Conservation (phyloP, 2,888 invertebrate genomes). For the Eilema depressum region DNA sequence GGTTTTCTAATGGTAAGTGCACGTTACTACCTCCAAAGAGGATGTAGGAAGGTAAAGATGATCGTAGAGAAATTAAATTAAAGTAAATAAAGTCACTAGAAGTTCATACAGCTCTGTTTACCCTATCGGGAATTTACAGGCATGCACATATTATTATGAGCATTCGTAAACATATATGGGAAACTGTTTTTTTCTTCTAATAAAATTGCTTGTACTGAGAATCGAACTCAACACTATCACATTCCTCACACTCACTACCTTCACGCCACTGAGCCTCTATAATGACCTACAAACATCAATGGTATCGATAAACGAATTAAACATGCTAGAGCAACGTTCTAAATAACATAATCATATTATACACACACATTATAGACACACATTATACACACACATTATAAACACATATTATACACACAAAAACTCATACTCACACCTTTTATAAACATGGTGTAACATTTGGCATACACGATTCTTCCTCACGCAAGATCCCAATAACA, state of each 20-base stretch:
- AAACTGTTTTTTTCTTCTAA: too few species aligned
- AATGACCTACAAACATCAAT: not conserved
- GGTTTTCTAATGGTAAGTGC: not conserved
- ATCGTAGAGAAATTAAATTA: too few species aligned
- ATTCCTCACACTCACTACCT: not conserved
- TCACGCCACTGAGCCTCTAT: not conserved
- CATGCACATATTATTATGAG: too few species aligned
- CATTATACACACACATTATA: not conserved
- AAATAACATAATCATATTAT: not conserved
- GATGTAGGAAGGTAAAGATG: too few species aligned
- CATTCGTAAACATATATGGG: too few species aligned
- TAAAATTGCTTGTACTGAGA: not conserved
- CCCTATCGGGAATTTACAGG: too few species aligned
- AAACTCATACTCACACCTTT: not conserved
- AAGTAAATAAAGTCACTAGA: too few species aligned
- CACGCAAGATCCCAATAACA: conserved; percentile 50
- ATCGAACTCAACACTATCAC: not conserved
- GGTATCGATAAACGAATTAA: not conserved
- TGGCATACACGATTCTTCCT: conserved; percentile 39
- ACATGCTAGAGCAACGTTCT: not conserved
- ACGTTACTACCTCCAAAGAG: too few species aligned
- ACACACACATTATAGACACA: not conserved
- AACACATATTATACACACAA: conserved; percentile 3
- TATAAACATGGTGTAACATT: conserved; percentile 26
- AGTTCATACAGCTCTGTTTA: too few species aligned